Conservation (phyloP, 2,888 invertebrate species). For the Rhingia rostrata region DNA sequence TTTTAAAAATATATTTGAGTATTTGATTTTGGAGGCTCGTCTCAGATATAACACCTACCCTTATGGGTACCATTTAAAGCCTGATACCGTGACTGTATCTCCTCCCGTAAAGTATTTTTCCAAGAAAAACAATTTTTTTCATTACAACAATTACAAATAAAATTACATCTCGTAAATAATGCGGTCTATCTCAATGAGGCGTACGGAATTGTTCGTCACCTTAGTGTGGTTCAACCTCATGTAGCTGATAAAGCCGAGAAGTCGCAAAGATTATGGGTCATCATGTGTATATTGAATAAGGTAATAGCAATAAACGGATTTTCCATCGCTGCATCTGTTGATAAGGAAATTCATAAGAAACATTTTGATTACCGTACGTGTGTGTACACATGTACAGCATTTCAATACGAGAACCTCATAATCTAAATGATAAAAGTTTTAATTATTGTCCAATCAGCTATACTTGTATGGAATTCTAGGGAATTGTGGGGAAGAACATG, state of each 20-base stretch:
- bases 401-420: neutral
- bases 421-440: neutral
- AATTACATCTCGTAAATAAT: too few species aligned
- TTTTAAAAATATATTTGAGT: too few species aligned
- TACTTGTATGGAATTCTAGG: neutral
- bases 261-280: neutral
- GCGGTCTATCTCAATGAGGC: too few species aligned
- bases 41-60: too few species aligned
- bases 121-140: too few species aligned
- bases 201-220: too few species aligned
- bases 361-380: neutral
- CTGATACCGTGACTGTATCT: too few species aligned
- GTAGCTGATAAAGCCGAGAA: neutral
- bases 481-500: neutral
- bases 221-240: neutral
- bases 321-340: slow-evolving; percentile 1
- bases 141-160: too few species aligned
- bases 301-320: neutral
- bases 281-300: neutral
- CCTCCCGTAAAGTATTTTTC: too few species aligned
- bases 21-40: too few species aligned
- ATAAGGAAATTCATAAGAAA: slow-evolving; percentile 8
- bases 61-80: too few species aligned
- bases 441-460: slow-evolving; percentile 1
- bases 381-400: neutral